Percentiles rank a stretch among this genome's conserved stretches.
These are phyloP conservation scores for Ridgeia piscesae DNA, from an alignment of 1,140 invertebrate genomes.

Conservation along the genomic window DNA sequence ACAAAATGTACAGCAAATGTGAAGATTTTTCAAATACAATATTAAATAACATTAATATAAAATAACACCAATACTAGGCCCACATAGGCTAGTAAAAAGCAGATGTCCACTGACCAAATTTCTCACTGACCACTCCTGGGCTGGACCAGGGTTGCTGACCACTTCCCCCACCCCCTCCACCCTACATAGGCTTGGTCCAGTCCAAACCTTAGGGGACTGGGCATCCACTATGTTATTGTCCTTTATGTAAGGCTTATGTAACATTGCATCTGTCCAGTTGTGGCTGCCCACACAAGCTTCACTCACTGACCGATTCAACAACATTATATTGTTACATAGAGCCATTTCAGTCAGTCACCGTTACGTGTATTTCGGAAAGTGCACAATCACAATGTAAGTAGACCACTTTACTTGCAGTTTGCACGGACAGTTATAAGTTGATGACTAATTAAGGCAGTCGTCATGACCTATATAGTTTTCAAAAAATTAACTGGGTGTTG, in stretches of 20 bases:
- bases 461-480: background rate
- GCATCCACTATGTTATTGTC: background rate
- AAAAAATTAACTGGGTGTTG: background rate
- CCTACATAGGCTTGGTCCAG: background rate
- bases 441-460: background rate
- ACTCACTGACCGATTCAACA: background rate
- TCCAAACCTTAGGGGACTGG: background rate
- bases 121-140: no score
- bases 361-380: background rate
- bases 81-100: no score
- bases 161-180: background rate
- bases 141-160: no score
- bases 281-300: background rate
- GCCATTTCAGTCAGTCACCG: background rate
- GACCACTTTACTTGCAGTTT: background rate
- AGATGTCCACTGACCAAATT: no score
- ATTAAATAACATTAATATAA: no score
- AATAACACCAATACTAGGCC: no score
- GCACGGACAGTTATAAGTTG: background rate
- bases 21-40: no score
- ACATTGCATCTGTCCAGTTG: background rate
- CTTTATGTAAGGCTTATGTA: slow-evolving; percentile 1
- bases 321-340: background rate
- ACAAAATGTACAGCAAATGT: no score
- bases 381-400: background rate